Conservation (phyloP, 2,888 invertebrate species). For the Dasysyrphus albostriatus region DNA sequence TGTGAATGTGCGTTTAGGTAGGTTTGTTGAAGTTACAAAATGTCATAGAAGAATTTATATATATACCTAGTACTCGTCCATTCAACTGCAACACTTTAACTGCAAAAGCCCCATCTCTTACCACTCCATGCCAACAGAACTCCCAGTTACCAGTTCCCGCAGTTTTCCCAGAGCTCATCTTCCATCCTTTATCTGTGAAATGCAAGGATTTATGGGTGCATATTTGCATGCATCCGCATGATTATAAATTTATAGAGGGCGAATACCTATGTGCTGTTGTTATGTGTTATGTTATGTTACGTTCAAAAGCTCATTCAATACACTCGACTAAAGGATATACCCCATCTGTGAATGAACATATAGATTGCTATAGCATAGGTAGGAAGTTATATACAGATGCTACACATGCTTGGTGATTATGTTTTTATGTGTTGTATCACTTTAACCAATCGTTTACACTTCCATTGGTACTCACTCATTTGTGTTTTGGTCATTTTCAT, state of each 20-base stretch:
- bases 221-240: constrained; percentile 64
- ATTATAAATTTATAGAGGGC: constrained; percentile 50
- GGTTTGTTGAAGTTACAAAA: background rate
- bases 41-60: background rate
- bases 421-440: constrained; percentile 39
- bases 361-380: background rate
- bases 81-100: background rate
- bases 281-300: background rate
- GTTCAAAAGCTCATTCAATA: background rate
- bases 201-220: constrained; percentile 58
- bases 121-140: background rate
- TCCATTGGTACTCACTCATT: constrained; percentile 68
- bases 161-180: background rate
- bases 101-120: background rate
- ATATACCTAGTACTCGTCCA: background rate
- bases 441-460: constrained; percentile 65
- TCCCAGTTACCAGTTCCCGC: constrained; percentile 7
- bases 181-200: constrained; percentile 18
- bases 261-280: background rate
- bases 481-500: constrained; percentile 69
- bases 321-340: background rate
- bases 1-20: no score
- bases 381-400: background rate
- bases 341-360: background rate
- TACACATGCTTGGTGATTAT: constrained; percentile 3